Evolutionary conservation across 2,113 vertebrate species (phyloP).

Genomic region (Sakesphorus luctuosus): DNA sequence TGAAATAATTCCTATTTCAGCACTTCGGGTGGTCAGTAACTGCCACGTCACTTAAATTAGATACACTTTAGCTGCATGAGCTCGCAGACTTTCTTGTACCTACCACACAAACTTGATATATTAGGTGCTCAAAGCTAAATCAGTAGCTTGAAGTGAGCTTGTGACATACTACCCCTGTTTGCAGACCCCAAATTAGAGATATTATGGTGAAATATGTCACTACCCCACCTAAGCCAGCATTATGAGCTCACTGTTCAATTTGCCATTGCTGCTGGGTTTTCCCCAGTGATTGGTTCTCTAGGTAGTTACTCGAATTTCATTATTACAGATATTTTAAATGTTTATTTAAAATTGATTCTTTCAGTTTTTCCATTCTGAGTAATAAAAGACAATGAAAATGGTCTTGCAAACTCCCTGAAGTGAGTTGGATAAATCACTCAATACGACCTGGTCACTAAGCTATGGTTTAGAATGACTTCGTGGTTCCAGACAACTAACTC

Average conservation of each 20-base stretch:
- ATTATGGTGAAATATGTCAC: not conserved
- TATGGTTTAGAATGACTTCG: slow-evolving; percentile 52
- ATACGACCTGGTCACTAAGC: slow-evolving; percentile 59
- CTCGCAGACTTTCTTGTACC: not conserved
- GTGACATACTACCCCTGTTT: not conserved
- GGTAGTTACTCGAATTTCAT: not conserved
- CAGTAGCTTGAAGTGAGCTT: not conserved
- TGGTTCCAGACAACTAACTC: slow-evolving; percentile 71
- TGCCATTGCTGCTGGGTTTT: not conserved
- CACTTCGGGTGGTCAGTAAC: slow-evolving; percentile 58
- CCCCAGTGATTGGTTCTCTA: not conserved
- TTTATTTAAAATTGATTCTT: slow-evolving; percentile 16
- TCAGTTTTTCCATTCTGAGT: not conserved
- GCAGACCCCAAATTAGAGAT: not conserved
- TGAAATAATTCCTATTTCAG: slow-evolving; percentile 70
- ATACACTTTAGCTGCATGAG: slow-evolving; percentile 22
- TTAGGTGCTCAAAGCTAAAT: slow-evolving; percentile 20
- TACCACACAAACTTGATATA: not conserved
- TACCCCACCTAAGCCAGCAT: not conserved
- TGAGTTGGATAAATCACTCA: slow-evolving; percentile 51
- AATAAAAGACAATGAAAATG: slow-evolving; percentile 43
- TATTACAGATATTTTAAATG: not conserved
- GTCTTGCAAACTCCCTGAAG: not conserved
- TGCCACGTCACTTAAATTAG: slow-evolving; percentile 57
- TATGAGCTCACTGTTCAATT: not conserved